phyloP scores from a whole-genome alignment of 2,797 vertebrate genomes.

The Lepilemur septentrionalis region DNA sequence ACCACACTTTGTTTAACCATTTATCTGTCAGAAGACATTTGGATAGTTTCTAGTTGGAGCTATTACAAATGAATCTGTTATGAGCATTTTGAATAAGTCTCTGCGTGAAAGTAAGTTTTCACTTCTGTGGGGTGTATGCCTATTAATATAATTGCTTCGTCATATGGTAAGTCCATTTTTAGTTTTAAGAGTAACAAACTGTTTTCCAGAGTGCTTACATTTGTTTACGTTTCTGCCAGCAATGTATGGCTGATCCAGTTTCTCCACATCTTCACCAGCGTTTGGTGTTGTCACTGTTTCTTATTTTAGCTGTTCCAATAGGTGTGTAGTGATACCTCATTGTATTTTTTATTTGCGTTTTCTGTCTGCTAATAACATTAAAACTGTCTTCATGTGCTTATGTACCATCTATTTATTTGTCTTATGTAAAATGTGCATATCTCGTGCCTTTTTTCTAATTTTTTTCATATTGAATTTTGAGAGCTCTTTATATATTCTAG shows the following conservation, averaged over 20 bases:
- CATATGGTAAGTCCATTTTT: not conserved
- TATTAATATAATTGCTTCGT: not conserved
- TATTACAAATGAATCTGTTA: rapidly evolving
- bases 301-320: rapidly evolving
- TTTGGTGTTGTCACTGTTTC: rapidly evolving
- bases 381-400: rapidly evolving
- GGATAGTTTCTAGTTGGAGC: not conserved
- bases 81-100: rapidly evolving
- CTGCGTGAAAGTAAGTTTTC: not conserved
- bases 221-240: not conserved
- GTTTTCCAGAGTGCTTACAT: not conserved
- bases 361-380: not conserved
- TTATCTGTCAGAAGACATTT: rapidly evolving
- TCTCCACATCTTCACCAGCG: not conserved
- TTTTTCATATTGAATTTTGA: not conserved
- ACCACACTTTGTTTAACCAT: too few species aligned
- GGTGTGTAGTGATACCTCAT: rapidly evolving
- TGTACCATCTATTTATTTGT: not conserved
- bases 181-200: not conserved
- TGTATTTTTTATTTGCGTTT: not conserved
- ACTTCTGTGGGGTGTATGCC: not conserved
- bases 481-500: not conserved
- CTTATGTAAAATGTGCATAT: not conserved
- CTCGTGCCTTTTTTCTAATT: not conserved
- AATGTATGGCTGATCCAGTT: rapidly evolving